Base-by-base conservation (phyloP, 2,113 vertebrate genomes). In the Prunella fulvescens region DNA sequence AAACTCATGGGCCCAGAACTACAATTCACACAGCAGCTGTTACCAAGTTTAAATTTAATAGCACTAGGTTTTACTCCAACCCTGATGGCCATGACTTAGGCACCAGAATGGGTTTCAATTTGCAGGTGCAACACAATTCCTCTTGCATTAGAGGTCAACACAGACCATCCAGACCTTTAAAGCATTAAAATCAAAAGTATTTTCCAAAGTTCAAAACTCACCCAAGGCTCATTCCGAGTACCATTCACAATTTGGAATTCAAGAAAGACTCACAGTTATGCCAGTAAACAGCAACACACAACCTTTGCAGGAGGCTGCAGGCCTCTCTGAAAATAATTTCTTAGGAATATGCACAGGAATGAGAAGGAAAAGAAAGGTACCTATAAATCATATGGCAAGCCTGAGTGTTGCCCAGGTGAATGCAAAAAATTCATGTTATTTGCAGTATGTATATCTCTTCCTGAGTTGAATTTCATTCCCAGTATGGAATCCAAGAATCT, bases 381-480 rank as follows among this genome's bases (percentile, higher is more conserved):
- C 96, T 96, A 92, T 90, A 93, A 96, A 93, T 93, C 83, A 91
- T 67, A 96, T 48, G 88, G 91, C 97, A 98, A 97, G 97, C 96
- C 97, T 96, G 66, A 97, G 92, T 50, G 19, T 92, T 96, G 93
- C 94, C 90, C 82, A 95, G 96, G 94, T 96, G 82, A 96, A 95
- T 86, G 91, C 92, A 90, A 96, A 97, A 92, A 81, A 93, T 58
- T 80, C 64, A 80, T 84, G 86, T 97, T 95, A 95, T 92, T 96
- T 96, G 95, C 31, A 83, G 73, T 96, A 97, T 84, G 91, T 81
- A 58, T 95, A 95, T 97, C 97, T 98, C 97, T 98, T 98, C 98
- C 98, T 98, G 98, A 98, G 98, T 97, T 98, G 96, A 98, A 94
- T 83, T 97, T 97, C 96, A 94, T 96, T 97, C 97, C 97, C 96